Percentiles rank a stretch among this genome's conserved stretches.
Conservation (phyloP, 2,113 vertebrate genomes). For the Callipepla squamata region DNA sequence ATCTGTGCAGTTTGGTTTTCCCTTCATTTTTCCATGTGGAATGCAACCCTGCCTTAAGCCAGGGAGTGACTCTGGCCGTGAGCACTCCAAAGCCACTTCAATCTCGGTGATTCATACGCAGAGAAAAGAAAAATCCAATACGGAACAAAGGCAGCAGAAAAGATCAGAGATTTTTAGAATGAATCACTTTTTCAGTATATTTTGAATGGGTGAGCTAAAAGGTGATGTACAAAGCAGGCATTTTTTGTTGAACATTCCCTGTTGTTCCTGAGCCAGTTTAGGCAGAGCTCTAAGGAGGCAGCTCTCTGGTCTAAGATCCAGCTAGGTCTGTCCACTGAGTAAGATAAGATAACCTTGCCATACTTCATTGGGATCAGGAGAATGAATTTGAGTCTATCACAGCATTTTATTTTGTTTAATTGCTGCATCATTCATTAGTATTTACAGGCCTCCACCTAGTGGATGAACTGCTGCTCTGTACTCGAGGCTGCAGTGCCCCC, state of each 20-base stretch:
- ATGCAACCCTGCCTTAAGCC: not conserved
- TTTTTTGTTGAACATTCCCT: not conserved
- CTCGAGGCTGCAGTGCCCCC: not conserved
- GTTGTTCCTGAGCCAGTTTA: not conserved
- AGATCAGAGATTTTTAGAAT: not conserved
- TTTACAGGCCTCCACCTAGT: constrained; percentile 59
- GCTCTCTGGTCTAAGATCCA: not conserved
- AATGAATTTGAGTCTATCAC: not conserved
- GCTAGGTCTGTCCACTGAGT: not conserved
- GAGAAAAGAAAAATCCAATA: not conserved
- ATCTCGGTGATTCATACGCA: not conserved
- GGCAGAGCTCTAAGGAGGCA: not conserved
- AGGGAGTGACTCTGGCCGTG: not conserved
- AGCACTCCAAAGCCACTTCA: not conserved
- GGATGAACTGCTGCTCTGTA: not conserved
- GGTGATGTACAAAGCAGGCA: not conserved
- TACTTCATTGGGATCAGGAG: not conserved
- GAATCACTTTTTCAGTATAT: not conserved
- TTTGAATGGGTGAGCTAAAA: not conserved
- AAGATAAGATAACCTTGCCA: not conserved
- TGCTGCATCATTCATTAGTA: not conserved
- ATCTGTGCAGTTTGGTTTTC: not conserved
- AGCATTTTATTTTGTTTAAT: not conserved
- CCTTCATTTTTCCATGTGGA: not conserved
- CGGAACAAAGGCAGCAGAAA: not conserved